Base-by-base conservation (phyloP, 2,113 vertebrate species). In the Corydoras sp. region DNA sequence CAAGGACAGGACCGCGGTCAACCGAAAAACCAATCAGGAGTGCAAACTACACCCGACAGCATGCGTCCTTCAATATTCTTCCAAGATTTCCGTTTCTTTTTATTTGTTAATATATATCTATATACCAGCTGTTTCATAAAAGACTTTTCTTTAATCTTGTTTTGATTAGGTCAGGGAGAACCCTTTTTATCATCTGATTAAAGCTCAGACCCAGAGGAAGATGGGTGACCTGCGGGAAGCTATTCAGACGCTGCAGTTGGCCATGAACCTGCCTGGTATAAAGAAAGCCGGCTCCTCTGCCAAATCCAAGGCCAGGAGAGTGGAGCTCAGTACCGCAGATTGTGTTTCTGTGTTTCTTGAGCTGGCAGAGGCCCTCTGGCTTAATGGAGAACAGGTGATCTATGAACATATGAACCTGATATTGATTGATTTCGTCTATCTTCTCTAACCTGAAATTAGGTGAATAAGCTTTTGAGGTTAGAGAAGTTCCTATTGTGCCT, bases 171-270 rank as follows among this genome's bases (percentile, higher is more conserved):
- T 99, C 73, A 90, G 93, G 76, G 94, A 97, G 53, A 90, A 92
- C 81, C 95, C 95, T 55, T 51, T 95, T 63, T 99, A 98, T 87
- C 95, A 98, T 81, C 89, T 98, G 83, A 93, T 98, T 77, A 96
- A 94, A 85, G 96, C 97, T 51, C 94, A 94, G 84, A 87, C 90
- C 2, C 92, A 94, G 76, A 96, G 94, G 88, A 93, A 94, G 84
- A 85, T 84, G 86, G 95, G 95, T 31, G 91, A 97, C 73, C 75
- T 94, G 74, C 77, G 88, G 67, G 95, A 97, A 83, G 94, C 97
- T 72, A 89, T 98, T 83, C 94, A 96, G 85, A 98, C 94, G 0
- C 85, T 99, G 74, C 93, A 96, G 77, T 94, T 94, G 88, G 95
- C 95, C 81, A 93, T 93, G 90, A 93, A 85, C 86, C 91, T 98